phyloP scores from a whole-genome alignment of 2,797 vertebrate genomes.

The Chloroceryle inda region DNA sequence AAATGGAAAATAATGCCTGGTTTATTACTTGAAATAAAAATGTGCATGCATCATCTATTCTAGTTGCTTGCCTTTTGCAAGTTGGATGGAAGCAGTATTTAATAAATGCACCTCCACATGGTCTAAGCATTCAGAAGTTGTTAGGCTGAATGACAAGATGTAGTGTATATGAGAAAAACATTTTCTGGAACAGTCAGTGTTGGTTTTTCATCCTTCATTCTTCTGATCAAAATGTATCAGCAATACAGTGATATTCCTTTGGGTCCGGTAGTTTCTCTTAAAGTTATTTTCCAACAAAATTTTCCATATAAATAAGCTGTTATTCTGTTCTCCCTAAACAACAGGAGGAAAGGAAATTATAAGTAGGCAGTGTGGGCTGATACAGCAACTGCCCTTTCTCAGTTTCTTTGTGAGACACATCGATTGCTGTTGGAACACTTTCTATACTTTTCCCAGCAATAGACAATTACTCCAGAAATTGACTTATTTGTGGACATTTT shows the following conservation, averaged over 20 bases:
- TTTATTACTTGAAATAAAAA: not conserved
- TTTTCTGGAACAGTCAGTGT: slow-evolving; percentile 47
- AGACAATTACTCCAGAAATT: not conserved
- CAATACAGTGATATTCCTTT: slow-evolving; percentile 61
- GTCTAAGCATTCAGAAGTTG: slow-evolving; percentile 77
- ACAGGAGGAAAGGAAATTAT: slow-evolving; percentile 50
- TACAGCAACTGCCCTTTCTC: slow-evolving; percentile 15
- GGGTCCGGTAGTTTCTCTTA: slow-evolving; percentile 66
- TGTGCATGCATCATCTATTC: not conserved
- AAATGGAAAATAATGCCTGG: not conserved
- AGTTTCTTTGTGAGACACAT: not conserved
- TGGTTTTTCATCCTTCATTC: slow-evolving; percentile 78
- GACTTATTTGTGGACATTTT: not conserved
- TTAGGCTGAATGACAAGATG: slow-evolving; percentile 78
- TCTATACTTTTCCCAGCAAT: not conserved
- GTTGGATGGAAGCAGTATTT: slow-evolving; percentile 25
- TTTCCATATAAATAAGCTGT: slow-evolving; percentile 84
- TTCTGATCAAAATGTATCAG: slow-evolving; percentile 78
- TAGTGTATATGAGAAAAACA: slow-evolving; percentile 28
- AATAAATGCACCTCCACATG: not conserved
- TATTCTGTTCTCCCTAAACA: slow-evolving; percentile 77
- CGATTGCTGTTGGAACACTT: slow-evolving; percentile 6
- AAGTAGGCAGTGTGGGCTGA: not conserved
- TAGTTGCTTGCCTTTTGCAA: slow-evolving; percentile 4
- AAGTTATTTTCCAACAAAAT: slow-evolving; percentile 84